Percentiles rank a stretch among this genome's conserved stretches.
phyloP scores from a whole-genome alignment of 2,113 vertebrate genomes.

The Rana temporaria region DNA sequence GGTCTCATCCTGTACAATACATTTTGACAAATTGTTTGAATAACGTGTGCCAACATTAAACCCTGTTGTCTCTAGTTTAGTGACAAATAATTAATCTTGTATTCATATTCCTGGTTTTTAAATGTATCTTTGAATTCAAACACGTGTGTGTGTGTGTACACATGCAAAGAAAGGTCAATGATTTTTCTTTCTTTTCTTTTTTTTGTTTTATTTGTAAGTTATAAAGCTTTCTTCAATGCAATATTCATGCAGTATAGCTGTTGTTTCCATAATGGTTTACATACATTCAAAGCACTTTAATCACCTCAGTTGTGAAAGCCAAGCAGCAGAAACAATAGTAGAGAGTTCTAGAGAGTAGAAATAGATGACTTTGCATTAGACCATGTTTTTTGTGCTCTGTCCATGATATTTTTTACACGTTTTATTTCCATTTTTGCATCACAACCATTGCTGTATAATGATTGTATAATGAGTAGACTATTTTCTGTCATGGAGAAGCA shows the following conservation, averaged over 20 bases:
- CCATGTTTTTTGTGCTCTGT: not conserved
- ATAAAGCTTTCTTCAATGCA: conserved; percentile 43
- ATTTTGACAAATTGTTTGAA: conserved; percentile 66
- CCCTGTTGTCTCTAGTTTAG: conserved; percentile 67
- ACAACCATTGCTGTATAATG: conserved; percentile 26
- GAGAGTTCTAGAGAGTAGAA: not conserved
- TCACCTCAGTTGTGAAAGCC: conserved; percentile 15
- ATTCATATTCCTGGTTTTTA: conserved; percentile 35
- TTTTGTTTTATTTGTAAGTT: conserved; percentile 25
- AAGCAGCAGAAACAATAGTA: conserved; percentile 14
- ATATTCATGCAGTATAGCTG: conserved; percentile 32
- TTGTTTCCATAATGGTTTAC: conserved; percentile 34
- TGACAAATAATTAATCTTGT: conserved; percentile 67
- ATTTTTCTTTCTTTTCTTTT: conserved; percentile 39
- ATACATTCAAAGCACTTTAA: conserved; percentile 50
- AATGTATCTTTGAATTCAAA: conserved; percentile 17
- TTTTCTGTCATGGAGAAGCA: conserved; percentile 11
- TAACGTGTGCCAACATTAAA: conserved; percentile 78
- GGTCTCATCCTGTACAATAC: conserved; percentile 61
- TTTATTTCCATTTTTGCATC: not conserved
- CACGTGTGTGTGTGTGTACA: not conserved
- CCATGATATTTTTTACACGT: conserved; percentile 12
- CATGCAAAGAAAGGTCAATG: conserved; percentile 31
- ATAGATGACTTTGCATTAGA: not conserved
- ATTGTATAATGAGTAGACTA: conserved; percentile 30